Evolutionary conservation across 2,888 invertebrate species (phyloP).

Genomic region (Mactromeris polynyma): DNA sequence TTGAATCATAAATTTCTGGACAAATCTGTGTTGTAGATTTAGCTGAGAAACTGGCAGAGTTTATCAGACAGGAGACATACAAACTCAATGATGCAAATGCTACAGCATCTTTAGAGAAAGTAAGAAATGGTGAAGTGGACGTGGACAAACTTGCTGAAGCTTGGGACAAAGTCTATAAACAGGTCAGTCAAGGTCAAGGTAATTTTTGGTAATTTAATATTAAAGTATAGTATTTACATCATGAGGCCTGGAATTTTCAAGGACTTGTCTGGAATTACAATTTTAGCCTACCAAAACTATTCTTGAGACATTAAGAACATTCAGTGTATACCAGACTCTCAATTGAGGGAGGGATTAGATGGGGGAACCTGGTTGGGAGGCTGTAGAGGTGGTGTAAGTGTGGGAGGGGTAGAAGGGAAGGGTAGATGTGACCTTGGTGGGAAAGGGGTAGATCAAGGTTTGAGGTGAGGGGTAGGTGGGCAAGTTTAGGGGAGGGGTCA

Average conservation of each 20-base stretch:
- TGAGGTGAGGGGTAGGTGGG: too few species aligned
- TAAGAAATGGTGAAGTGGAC: slow-evolving; percentile 89
- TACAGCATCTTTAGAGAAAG: slow-evolving; percentile 88
- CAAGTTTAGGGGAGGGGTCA: too few species aligned
- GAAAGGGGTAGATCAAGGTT: too few species aligned
- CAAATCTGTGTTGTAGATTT: slow-evolving; percentile 88
- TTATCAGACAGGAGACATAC: slow-evolving; percentile 91
- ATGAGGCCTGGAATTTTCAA: not conserved
- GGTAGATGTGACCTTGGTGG: too few species aligned
- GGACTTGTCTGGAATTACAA: not conserved
- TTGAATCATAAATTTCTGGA: not conserved
- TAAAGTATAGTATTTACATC: not conserved
- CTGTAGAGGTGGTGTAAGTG: too few species aligned
- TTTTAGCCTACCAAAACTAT: not conserved
- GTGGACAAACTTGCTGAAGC: slow-evolving; percentile 92
- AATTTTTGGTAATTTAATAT: not conserved
- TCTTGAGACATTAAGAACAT: not conserved
- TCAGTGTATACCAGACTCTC: not conserved
- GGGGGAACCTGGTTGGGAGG: too few species aligned
- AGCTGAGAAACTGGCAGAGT: slow-evolving; percentile 89
- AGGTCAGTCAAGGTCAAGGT: slow-evolving; percentile 85
- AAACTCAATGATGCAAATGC: slow-evolving; percentile 91
- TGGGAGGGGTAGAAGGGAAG: too few species aligned
- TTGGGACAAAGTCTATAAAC: slow-evolving; percentile 93
- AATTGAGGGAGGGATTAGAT: too few species aligned